Evolutionary conservation across 2,113 vertebrate genomes (phyloP), one percentile per base, ranked within the genome.

Genomic region (Hippoglossus stenolepis): DNA sequence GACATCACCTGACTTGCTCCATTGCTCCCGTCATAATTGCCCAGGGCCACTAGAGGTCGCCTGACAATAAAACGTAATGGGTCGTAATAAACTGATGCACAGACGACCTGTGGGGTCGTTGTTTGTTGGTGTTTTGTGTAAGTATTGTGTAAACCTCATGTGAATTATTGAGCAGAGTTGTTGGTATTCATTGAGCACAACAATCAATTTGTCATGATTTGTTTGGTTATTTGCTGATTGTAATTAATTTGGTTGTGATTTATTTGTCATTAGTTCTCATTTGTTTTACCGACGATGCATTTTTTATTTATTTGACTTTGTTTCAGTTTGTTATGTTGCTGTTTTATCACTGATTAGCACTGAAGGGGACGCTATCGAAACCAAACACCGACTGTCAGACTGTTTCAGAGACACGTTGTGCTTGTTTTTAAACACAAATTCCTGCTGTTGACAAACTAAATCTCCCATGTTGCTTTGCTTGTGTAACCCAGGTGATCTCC

Each of bases 401-500:
- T 13, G 3, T 38, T 38, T 7, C 35, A 38, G 35, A 45, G 43
- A 45, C 43, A 13, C 2, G 4, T 12, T 17, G 14, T 40, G 35
- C 9, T 38, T 38, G 35, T 35, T 35, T 35, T 35, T 35, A 35
- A 35, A 35, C 1, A 8, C 8, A 35, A 2, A 35, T 35, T 35
- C 35, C 45, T 14, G 13, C 45, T 49, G 45, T 49, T 18, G 14
- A 18, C 45, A 4, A 49, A 49, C 45, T 6, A 49, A 49, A 49
- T 61, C 93, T 94, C 94, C 95, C 93, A 94, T 91, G 92, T 92
- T 94, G 91, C 90, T 91, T 24, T 94, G 93, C 90, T 84, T 94
- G 93, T 94, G 91, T 94, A 91, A 92, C 85, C 94, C 94, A 96
- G 95, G 95, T 97, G 94, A 97, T 90, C 94, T 92, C 92, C 92